Evolutionary conservation across 1,140 invertebrate genomes (phyloP), one percentile per base, ranked within the genome.

Genomic region (Drosophila equinoxialis): DNA sequence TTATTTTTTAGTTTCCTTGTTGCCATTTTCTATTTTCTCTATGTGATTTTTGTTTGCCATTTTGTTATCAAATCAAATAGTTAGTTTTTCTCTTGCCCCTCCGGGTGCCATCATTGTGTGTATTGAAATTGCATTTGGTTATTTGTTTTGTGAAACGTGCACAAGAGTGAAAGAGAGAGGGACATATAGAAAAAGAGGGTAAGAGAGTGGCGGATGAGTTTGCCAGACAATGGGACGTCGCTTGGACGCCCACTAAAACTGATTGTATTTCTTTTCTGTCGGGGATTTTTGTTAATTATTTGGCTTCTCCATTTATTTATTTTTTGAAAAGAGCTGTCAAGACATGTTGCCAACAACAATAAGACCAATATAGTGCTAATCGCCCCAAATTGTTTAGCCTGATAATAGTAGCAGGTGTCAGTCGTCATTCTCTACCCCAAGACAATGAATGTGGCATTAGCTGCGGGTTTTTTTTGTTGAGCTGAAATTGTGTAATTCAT

Each of bases 221-320:
- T 66, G 68, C 55, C 79, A 85, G 83, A 85, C 82, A 85, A 82
- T 73, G 54, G 83, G 79, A 76, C 82, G 83, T 76, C 82, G 64
- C 62, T 75, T 69, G 37, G 59, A 76, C 63, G 73, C 57, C 74
- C 65, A 60, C 54, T 60, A 30, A 58, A 35, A 73, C 74, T 77
- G 51, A 61, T 41, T 61, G 59, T 42, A 70, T 26, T 35, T 58
- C 35, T 35, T 39, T 59, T 17, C 20, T 51, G 37, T 71, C 64
- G 74, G 30, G 74, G 63, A 11, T 11, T 39, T 74, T 67, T 66
- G 79, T 79, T 85, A 85, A 85, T 86, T 86, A 87, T 87, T 85
- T 87, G 63, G 61, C 66, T 69, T 59, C 10, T 37, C 6, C 30
- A 30, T 37, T 37, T 39, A 4, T 11, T 13, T 11, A 11, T 39